Conservation (phyloP, 2,113 vertebrate genomes). For the Mohoua ochrocephala region DNA sequence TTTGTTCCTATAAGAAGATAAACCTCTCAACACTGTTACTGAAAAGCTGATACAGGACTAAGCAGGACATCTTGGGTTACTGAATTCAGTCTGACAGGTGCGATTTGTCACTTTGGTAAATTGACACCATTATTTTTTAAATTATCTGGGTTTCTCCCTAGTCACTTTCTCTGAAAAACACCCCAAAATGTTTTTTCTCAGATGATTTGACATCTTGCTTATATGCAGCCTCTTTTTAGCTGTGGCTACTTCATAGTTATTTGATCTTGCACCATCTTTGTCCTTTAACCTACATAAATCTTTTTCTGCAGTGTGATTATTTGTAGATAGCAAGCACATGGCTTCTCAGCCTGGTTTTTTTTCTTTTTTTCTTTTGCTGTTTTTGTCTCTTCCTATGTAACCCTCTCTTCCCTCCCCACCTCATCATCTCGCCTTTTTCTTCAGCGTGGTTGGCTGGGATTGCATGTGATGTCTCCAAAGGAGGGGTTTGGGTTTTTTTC, state of each 20-base stretch:
- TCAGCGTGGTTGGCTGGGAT: neutral
- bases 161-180: neutral
- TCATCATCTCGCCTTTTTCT: neutral
- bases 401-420: neutral
- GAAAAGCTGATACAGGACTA: neutral
- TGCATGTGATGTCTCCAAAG: neutral
- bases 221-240: neutral
- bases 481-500: rapidly evolving
- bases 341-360: neutral
- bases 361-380: neutral
- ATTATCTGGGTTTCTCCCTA: neutral
- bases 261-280: neutral
- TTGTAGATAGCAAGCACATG: neutral
- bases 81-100: neutral
- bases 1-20: neutral
- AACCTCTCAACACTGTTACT: neutral
- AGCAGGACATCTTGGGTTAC: neutral
- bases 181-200: neutral
- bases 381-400: neutral
- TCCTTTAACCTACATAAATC: neutral
- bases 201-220: neutral
- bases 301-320: neutral
- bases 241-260: neutral
- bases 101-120: neutral
- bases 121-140: neutral